Evolutionary conservation across 2,113 vertebrate species (phyloP), one percentile per base, ranked within the genome.

Genomic region (Chaenogobius annularis): DNA sequence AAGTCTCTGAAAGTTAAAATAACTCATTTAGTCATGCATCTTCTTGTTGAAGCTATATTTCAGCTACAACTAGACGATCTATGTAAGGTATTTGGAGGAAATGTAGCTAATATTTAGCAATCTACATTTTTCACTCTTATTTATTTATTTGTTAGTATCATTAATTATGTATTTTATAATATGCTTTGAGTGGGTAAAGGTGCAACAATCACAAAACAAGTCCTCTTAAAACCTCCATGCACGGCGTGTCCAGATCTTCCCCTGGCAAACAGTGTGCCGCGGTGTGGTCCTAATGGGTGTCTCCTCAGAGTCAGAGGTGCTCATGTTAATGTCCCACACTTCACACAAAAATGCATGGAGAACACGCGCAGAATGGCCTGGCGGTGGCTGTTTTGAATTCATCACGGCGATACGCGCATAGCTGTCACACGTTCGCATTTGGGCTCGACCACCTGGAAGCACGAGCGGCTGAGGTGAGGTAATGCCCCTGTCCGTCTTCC

Each of bases 311-410:
- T 80, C 62, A 80, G 35, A 67, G 73, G 69, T 84, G 83, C 69
- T 80, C 80, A 75, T 70, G 81, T 85, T 75, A 75, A 23, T 31
- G 54, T 5, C 20, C 10, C 68, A 77, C 70, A 56, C 84, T 76
- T 86, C 76, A 84, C 80, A 78, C 72, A 81, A 86, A 87, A 85
- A 83, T 87, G 80, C 74, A 83, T 71, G 66, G 72, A 72, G 82
- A 79, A 84, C 75, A 56, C 74, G 56, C 47, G 31, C 52, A 26
- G 56, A 65, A 62, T 54, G n/a, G 68, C 76, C 61, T 80, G 56
- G 23, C 58, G 23, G 72, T 67, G 55, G 66, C 75, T 81, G 77
- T 80, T 87, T 78, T 69, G 58, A 82, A 85, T 83, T 65, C 55
- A 75, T 81, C 79, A 73, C n/a, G 58, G 69, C 10, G 55, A 76